Conservation (phyloP, 2,113 vertebrate genomes). For the Strix uralensis region DNA sequence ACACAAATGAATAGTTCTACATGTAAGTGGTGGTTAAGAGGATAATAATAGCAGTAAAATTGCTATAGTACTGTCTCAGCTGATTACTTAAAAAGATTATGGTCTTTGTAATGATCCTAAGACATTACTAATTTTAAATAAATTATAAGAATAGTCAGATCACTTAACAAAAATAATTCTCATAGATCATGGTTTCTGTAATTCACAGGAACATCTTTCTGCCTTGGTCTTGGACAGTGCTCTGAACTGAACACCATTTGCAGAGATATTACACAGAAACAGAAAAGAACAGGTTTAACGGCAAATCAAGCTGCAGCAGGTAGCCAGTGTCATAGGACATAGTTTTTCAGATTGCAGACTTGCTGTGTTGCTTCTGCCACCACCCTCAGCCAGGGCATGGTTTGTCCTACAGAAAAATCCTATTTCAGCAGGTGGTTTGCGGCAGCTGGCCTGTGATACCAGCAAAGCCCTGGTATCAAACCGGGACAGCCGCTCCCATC, state of each 20-base stretch:
- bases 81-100: constrained; percentile 46
- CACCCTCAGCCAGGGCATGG: neutral
- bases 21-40: constrained; percentile 40
- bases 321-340: neutral
- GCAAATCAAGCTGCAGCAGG: neutral
- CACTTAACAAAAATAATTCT: constrained; percentile 2
- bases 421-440: neutral
- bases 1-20: constrained; percentile 3
- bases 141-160: constrained; percentile 22
- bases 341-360: neutral
- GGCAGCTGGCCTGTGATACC: neutral
- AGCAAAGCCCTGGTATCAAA: neutral
- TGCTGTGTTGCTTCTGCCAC: neutral
- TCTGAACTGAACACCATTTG: neutral
- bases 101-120: neutral
- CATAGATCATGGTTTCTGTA: neutral
- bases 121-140: constrained; percentile 43
- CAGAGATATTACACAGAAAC: neutral
- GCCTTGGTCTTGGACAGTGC: rapidly evolving
- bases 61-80: constrained; percentile 2
- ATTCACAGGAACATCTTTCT: neutral
- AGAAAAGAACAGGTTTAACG: neutral
- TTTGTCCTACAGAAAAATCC: neutral
- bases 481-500: neutral
- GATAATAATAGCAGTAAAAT: constrained; percentile 53